Conservation (phyloP, 2,888 invertebrate species). For the Griposia aprilina region DNA sequence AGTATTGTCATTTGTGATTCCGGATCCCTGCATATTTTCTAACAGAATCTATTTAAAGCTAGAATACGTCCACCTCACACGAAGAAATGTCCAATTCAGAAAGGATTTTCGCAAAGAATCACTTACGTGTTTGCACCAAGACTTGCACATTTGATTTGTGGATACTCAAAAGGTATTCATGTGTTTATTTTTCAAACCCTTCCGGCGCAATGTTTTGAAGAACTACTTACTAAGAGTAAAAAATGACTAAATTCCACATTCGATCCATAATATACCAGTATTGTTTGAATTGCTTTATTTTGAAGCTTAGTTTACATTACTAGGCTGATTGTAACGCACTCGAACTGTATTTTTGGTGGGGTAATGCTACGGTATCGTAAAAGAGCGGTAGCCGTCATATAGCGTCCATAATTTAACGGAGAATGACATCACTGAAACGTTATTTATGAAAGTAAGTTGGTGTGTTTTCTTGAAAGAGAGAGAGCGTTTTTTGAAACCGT, state of each 20-base stretch:
- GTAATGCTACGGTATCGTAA: not conserved
- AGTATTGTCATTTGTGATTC: not conserved
- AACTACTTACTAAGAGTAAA: not conserved
- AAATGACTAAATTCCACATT: constrained; percentile 4
- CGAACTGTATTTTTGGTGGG: not conserved
- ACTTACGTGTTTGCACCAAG: not conserved
- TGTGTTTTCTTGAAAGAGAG: too few species aligned
- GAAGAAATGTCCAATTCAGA: not conserved
- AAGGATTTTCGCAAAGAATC: not conserved
- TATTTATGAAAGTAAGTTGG: too few species aligned
- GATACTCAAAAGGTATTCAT: not conserved
- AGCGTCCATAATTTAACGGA: too few species aligned
- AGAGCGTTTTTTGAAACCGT: too few species aligned
- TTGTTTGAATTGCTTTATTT: not conserved
- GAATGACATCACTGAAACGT: too few species aligned
- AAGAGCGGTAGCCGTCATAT: too few species aligned
- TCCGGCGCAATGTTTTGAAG: not conserved
- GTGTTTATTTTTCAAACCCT: not conserved
- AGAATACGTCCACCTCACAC: not conserved
- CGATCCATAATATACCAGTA: too few species aligned
- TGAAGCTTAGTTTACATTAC: not conserved
- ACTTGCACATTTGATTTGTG: not conserved
- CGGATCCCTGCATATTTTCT: not conserved
- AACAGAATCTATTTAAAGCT: not conserved
- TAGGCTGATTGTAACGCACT: not conserved